Conservation (phyloP, 2,113 vertebrate genomes). For the Urocynchramus pylzowi region DNA sequence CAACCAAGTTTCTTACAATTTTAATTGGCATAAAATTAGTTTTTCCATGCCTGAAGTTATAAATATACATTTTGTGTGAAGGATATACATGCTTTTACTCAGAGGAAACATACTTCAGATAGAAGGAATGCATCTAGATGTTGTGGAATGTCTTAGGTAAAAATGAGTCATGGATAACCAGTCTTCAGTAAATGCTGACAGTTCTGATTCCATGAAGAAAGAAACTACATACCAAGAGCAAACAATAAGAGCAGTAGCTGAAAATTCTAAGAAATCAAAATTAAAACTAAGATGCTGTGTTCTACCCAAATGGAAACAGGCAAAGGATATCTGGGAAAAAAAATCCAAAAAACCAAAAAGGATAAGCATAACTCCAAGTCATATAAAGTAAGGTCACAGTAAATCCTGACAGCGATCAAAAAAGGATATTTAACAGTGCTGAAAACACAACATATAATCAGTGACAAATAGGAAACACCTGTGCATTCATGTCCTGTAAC, state of each 20-base stretch:
- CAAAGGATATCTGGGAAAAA: background rate
- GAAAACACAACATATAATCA: background rate
- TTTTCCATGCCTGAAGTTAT: background rate
- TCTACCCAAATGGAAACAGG: background rate
- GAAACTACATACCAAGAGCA: background rate
- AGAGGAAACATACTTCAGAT: background rate
- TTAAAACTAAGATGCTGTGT: background rate
- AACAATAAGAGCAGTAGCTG: background rate
- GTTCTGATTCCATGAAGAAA: background rate
- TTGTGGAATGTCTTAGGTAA: background rate
- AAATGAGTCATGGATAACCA: background rate
- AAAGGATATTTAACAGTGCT: background rate
- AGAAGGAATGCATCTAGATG: background rate
- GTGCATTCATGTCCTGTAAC: background rate
- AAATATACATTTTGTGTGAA: background rate
- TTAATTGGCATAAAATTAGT: background rate
- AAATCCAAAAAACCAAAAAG: rapidly evolving
- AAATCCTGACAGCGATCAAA: background rate
- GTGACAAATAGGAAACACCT: background rate
- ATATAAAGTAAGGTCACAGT: background rate
- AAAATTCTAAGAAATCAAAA: background rate
- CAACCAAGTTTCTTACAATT: background rate
- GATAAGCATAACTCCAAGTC: background rate
- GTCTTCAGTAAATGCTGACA: background rate
- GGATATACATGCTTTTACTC: background rate